Percentiles rank a stretch among this genome's conserved stretches.
phyloP scores from a whole-genome alignment of 2,888 invertebrate genomes.

The Rhabditoides inermis region DNA sequence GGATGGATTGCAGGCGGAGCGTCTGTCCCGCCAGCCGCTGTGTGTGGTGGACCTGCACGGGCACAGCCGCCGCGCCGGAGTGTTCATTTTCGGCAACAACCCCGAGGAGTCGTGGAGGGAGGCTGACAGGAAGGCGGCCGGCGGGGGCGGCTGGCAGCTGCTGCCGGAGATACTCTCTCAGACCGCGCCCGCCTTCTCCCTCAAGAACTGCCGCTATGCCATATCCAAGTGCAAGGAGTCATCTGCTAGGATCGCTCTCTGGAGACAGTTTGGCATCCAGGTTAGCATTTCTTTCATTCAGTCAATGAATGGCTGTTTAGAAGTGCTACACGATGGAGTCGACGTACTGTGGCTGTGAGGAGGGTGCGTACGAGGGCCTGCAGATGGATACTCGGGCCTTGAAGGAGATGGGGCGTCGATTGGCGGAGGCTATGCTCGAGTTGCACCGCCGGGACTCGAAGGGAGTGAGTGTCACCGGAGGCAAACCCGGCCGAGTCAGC shows the following conservation, averaged over 20 bases:
- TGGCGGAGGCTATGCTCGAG: conserved; percentile 58
- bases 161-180: conserved; percentile 18
- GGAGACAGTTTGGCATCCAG: conserved; percentile 74
- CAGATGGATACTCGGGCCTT: conserved; percentile 66
- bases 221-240: conserved; percentile 67
- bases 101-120: conserved; percentile 50
- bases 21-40: conserved; percentile 31
- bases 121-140: no score
- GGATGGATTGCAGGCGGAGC: conserved; percentile 23
- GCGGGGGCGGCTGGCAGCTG: no score
- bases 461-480: no score
- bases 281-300: no score
- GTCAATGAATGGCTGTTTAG: no score
- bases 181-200: conserved; percentile 17
- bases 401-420: conserved; percentile 65
- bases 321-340: conserved; percentile 77
- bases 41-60: conserved; percentile 86
- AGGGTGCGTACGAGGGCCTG: conserved; percentile 65
- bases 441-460: no score
- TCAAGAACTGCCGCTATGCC: conserved; percentile 11
- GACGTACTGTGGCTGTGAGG: conserved; percentile 75
- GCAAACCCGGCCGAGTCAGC: no score
- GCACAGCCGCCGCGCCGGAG: conserved; percentile 71
- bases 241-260: conserved; percentile 75
- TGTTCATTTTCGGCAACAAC: conserved; percentile 88